phyloP scores from a whole-genome alignment of 2,888 invertebrate species.

The Apomyelois bistriatella region DNA sequence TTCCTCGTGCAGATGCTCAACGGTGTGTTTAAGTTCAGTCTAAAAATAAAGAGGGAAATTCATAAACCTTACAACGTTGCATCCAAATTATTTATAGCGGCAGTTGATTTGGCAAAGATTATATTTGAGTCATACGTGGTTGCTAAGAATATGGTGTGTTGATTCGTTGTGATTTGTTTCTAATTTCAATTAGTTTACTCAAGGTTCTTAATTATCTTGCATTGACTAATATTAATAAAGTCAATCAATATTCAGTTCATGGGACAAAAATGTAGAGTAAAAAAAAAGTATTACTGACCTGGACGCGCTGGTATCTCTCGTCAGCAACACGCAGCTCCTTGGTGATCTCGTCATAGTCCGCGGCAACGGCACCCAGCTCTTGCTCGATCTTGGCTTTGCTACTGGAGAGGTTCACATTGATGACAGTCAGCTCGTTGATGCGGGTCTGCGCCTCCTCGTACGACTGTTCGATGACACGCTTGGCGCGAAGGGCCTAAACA shows the following conservation, averaged over 20 bases:
- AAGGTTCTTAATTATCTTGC: no score
- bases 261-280: no score
- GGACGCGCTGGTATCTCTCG: conserved; percentile 96
- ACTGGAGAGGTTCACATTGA: conserved; percentile 96
- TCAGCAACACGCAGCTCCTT: conserved; percentile 96
- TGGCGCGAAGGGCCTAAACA: conserved; percentile 91
- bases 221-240: no score
- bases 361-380: conserved; percentile 93
- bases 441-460: conserved; percentile 95
- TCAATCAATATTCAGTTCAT: no score
- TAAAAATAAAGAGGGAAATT: conserved; percentile 43
- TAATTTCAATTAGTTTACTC: no score
- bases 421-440: conserved; percentile 95
- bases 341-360: conserved; percentile 98
- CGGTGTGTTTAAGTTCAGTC: conserved; percentile 95
- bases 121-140: background rate
- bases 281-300: conserved; percentile 57
- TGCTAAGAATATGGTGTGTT: conserved; percentile 7
- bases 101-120: conserved; percentile 11
- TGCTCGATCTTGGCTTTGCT: conserved; percentile 97
- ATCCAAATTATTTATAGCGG: background rate
- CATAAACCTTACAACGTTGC: background rate
- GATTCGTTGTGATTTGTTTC: no score
- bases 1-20: conserved; percentile 96
- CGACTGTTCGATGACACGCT: conserved; percentile 93